Evolutionary conservation across 2,888 invertebrate genomes (phyloP), one percentile per base, ranked within the genome.

Genomic region (Odontomyia ornata): DNA sequence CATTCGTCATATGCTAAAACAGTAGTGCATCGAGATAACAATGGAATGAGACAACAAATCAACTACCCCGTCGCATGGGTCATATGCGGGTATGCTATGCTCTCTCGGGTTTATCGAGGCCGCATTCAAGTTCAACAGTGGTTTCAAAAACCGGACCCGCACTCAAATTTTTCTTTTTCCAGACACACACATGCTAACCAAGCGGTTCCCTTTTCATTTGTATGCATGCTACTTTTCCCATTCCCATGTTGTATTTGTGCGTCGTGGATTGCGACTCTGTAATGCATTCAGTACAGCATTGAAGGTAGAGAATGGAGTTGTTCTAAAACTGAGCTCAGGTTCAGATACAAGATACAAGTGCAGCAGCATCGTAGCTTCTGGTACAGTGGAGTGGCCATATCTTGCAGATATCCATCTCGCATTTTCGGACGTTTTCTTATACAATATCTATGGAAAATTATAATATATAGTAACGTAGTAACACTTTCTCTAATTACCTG

Each of bases 341-440:
- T 64, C 64, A 30, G 23, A 64, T 64, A 11, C 64, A 30, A 69
- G 47, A 46, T 47, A 21, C 69, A 69, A 69, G 69, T 69, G 69
- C 69, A 47, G 65, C 65, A 43, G 18, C 21, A 23, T 69, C 9
- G 46, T n/a, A 13, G 13, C 47, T 69, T 28, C 18, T 69, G 46
- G 1, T 43, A 46, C 46, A 36, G 36, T 36, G 36, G 36, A 5
- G 36, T 9, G 36, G 36, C 9, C 36, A 1, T 60, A 60, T 52
- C 52, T 52, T 52, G 3, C 4, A 60, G 60, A 60, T 60, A 60
- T 3, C 7, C 21, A 60, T n/a, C 25, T 60, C 23, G 21, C 5
- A 36, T 36, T 36, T 36, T 60, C 60, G 1, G 60, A 25, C 25
- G 11, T 23, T 60, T 23, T 18, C 60, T 56, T 56, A 11, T 18